Base-by-base conservation (phyloP, 2,113 vertebrate genomes). In the Sarotherodon lohbergeri region DNA sequence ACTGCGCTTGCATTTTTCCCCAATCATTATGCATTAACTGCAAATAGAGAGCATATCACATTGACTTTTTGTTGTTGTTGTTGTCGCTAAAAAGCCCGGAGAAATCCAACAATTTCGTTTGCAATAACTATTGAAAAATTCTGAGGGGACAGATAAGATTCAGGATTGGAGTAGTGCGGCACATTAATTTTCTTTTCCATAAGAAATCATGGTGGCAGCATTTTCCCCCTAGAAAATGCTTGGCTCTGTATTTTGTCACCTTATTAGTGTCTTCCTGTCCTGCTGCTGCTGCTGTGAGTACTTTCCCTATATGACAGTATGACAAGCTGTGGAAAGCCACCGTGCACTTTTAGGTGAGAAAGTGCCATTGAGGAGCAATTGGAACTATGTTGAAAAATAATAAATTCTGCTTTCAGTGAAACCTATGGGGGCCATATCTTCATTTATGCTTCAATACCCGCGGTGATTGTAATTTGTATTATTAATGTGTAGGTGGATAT, bases 251-350 rank as follows among this genome's bases (percentile, higher is more conserved):
- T 94, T 95, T 94, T 94, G 93, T 94, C 89, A 91, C 90, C 95
- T 94, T 94, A 95, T 95, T 95, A 95, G 94, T 90, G 92, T 92
- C 92, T 93, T 92, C 88, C 93, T 91, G 89, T 94, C 92, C 86
- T 63, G 80, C 73, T 3, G 54, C 87, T 76, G 85, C 88, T 76
- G 85, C 93, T 87, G 86, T 71, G 76, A 90, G 80, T 88, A 80
- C 90, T 90, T 90, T 89, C 87, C 88, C 89, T 93, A 93, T 89
- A 56, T 91, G 94, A 94, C 92, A 94, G 85, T 54, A 50, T 93
- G 94, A 94, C 92, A 93, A 84, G 92, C 81, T 78, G 85, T 80
- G 85, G 71, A 89, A 92, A 94, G 90, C 91, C 84, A 90, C 80
- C 3, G 79, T 90, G 89, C 89, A 88, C 87, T 88, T 92, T 87